Evolutionary conservation across 1,140 invertebrate species (phyloP).

Genomic region (Asobara japonica): DNA sequence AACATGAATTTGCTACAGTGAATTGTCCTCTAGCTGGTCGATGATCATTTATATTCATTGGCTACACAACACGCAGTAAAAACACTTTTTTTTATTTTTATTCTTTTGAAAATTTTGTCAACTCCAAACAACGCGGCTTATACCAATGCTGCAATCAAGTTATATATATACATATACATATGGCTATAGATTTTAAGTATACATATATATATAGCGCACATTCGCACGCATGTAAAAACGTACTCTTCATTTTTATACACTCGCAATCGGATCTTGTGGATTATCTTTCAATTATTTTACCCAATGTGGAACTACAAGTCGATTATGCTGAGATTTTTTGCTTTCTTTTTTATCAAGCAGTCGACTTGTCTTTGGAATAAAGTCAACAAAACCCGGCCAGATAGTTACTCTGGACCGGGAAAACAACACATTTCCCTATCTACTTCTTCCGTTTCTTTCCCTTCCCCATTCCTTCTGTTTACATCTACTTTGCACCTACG

Average conservation of each 20-base stretch:
- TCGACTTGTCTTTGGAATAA: slow-evolving; percentile 9
- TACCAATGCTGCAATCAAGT: slow-evolving; percentile 11
- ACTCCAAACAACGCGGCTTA: not conserved
- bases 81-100: slow-evolving; percentile 1
- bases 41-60: slow-evolving; percentile 5
- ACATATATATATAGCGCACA: slow-evolving; percentile 9
- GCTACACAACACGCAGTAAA: slow-evolving; percentile 15
- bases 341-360: not conserved
- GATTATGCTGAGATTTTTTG: not conserved
- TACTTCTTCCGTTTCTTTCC: not conserved
- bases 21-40: slow-evolving; percentile 12
- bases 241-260: not conserved
- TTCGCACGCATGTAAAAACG: slow-evolving; percentile 5
- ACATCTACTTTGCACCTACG: slow-evolving; percentile 3
- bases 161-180: slow-evolving; percentile 12
- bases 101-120: not conserved
- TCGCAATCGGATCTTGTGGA: not conserved
- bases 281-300: not conserved
- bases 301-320: not conserved
- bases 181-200: not conserved
- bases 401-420: not conserved
- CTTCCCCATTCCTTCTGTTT: not conserved
- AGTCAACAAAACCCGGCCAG: slow-evolving; percentile 1
- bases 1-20: slow-evolving; percentile 15
- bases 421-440: slow-evolving; percentile 3